Conservation (phyloP, 2,888 invertebrate species). For the Calliphora vomitoria region DNA sequence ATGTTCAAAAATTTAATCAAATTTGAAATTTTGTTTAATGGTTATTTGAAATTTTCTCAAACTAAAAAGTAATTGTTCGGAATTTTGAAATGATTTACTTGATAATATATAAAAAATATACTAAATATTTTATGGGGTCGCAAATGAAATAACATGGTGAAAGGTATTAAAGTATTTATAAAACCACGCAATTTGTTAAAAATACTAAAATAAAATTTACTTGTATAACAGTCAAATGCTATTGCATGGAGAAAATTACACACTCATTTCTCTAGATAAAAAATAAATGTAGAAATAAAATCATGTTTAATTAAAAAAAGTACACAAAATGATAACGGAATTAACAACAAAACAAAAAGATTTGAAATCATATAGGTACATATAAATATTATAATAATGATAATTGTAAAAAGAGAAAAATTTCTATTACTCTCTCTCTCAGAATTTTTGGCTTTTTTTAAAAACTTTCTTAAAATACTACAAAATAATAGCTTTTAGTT, state of each 20-base stretch:
- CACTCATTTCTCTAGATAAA: neutral
- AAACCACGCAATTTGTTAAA: neutral
- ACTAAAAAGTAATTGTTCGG: no score
- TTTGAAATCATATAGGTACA: no score
- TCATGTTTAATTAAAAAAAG: slow-evolving; percentile 9
- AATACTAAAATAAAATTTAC: neutral
- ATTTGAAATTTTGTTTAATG: no score
- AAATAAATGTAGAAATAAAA: neutral
- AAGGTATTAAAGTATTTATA: no score
- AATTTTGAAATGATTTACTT: no score
- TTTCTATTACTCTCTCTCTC: neutral
- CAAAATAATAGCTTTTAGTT: neutral
- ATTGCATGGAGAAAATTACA: neutral
- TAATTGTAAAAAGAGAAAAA: neutral
- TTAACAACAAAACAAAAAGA: neutral
- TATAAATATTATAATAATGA: no score
- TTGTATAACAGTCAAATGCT: neutral
- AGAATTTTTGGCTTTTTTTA: no score
- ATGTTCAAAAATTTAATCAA: no score
- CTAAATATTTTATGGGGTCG: no score
- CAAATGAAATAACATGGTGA: no score
- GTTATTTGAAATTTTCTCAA: no score
- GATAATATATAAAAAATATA: no score
- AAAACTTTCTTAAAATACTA: neutral
- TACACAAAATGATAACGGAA: neutral